Evolutionary conservation across 2,797 vertebrate genomes (phyloP).

Genomic region (Myiotriccus ornatus): DNA sequence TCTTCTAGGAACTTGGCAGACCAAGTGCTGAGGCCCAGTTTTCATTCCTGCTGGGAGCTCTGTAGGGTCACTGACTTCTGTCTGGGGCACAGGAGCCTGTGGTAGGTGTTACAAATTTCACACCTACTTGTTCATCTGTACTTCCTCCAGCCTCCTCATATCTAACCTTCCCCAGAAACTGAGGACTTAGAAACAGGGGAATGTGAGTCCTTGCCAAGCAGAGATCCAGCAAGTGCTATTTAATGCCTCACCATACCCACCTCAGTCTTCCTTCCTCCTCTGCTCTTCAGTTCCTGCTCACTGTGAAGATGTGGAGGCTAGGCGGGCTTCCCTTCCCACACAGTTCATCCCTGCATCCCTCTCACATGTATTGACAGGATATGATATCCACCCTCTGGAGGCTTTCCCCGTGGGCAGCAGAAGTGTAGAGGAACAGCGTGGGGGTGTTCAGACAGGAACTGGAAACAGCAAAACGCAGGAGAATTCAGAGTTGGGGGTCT

Average conservation of each 20-base stretch:
- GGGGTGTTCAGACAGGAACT: background rate
- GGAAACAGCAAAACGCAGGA: background rate
- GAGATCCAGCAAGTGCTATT: background rate
- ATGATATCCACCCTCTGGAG: rapidly evolving
- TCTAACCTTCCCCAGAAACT: background rate
- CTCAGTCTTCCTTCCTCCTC: background rate
- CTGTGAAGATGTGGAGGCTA: background rate
- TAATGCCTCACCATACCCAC: background rate
- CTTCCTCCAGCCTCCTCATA: background rate
- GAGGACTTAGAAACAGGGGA: background rate
- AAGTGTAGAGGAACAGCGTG: background rate
- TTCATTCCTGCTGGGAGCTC: background rate
- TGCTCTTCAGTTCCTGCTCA: background rate
- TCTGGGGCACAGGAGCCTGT: background rate
- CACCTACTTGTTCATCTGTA: background rate
- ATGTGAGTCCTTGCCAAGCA: background rate
- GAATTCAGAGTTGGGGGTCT: background rate
- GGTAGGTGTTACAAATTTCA: background rate
- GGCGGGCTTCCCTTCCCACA: background rate
- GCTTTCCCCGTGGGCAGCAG: background rate
- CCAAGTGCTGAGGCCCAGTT: background rate
- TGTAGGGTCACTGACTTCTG: background rate
- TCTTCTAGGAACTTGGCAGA: background rate
- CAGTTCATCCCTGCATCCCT: background rate
- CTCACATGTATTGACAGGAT: background rate